Percentiles rank a stretch among this genome's conserved stretches.
Evolutionary conservation across 2,888 invertebrate genomes (phyloP).

Genomic region (Synanthedon formicaeformis): DNA sequence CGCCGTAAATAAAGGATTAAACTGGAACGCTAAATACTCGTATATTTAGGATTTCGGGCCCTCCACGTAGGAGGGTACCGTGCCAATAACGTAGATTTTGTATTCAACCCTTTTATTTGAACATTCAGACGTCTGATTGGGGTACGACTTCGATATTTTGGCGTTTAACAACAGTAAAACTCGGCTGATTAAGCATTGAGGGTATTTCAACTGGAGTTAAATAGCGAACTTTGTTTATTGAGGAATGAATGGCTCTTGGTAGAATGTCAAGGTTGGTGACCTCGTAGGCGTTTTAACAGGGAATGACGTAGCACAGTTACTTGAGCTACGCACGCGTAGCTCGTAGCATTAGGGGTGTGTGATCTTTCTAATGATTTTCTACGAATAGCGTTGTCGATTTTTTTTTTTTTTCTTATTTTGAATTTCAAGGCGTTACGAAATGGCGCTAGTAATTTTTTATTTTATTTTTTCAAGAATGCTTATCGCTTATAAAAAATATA

Average conservation of each 20-base stretch:
- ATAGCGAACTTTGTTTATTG: constrained; percentile 20
- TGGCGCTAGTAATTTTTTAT: no score
- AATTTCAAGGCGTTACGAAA: no score
- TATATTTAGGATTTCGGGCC: constrained; percentile 45
- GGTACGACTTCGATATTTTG: constrained; percentile 27
- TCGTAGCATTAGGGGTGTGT: not conserved
- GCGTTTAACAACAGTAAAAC: constrained; percentile 34
- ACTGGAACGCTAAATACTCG: constrained; percentile 41
- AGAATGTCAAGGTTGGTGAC: constrained; percentile 39
- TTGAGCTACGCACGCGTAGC: not conserved
- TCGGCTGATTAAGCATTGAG: constrained; percentile 27
- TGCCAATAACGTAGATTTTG: constrained; percentile 27
- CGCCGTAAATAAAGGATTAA: constrained; percentile 51
- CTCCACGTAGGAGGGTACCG: constrained; percentile 13
- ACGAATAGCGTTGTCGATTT: no score
- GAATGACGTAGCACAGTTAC: constrained; percentile 13
- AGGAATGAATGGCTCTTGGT: constrained; percentile 6
- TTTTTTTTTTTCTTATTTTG: no score
- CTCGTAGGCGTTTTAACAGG: constrained; percentile 17
- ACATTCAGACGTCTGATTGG: constrained; percentile 24
- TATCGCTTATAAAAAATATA: no score
- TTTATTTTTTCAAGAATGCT: no score
- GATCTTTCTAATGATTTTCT: not conserved
- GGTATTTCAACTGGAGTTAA: constrained; percentile 14
- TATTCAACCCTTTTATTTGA: constrained; percentile 45